Evolutionary conservation across 2,113 vertebrate species (phyloP), one percentile per base, ranked within the genome.

Genomic region (Cygnus buccinator): DNA sequence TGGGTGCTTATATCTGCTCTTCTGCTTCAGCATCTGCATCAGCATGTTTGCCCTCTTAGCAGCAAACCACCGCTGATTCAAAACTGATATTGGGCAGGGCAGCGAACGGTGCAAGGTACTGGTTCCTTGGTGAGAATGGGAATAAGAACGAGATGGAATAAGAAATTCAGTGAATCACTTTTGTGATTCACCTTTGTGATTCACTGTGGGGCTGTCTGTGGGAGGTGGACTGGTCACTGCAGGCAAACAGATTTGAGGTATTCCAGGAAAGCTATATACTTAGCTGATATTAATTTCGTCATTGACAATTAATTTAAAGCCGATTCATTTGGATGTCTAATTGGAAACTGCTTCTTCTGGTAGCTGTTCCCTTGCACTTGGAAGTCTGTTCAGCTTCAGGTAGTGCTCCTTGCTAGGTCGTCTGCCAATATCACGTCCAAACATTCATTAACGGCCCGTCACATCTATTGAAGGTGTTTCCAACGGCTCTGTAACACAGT

Each of bases 401-500:
- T 66, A 11, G 44, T 21, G 9, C 59, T 72, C 43, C 31, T 71
- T 73, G 54, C 58, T 29, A 6, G 72, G 4, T 63, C 3, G 3
- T 0, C 59, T 57, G 78, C 55, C 44, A 52, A 10, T 17, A 14
- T 7, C 1, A 0, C 3, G 7, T 14, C 25, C 70, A 29, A 33
- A 84, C 29, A 25, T 76, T 93, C 75, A 46, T 46, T 54, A 35
- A 54, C 20, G 4, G 26, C 12, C 61, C 35, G 54, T 43, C 75
- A 35, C 35, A 31, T 76, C 29, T 20, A 20, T 11, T 50, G 18
- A 4, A 50, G 52, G 16, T 15, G 31, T 87, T 95, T 82, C 39
- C 25, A 31, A 22, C 1, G 37, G 31, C 54, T 97, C 77, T 96
- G 52, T 90, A 84, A 85, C 80, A 62, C 85, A 94, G 84, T 97